These are phyloP conservation scores for Drosophila seclusa DNA, from an alignment of 2,888 invertebrate species.

Conservation along the genomic window DNA sequence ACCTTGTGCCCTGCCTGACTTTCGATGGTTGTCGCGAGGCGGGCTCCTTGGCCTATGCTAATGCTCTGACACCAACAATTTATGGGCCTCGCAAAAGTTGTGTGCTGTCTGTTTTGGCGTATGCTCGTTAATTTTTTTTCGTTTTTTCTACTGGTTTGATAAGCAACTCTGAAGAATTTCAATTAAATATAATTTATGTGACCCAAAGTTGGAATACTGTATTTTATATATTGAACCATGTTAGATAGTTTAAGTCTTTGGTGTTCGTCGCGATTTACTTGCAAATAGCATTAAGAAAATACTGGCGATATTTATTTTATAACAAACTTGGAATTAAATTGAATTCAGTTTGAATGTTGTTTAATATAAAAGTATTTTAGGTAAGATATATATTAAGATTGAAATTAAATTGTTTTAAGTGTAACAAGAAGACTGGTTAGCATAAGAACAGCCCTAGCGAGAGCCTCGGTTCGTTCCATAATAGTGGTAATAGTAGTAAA, in stretches of 20 bases:
- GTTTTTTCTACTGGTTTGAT: slow-evolving; percentile 2
- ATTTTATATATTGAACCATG: neutral
- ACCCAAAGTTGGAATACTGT: slow-evolving; percentile 26
- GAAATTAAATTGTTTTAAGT: neutral
- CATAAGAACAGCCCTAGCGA: neutral
- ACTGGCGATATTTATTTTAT: neutral
- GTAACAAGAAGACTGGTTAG: neutral
- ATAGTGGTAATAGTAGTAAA: neutral
- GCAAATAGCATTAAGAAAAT: neutral
- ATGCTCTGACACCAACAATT: slow-evolving; percentile 70
- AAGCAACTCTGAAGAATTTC: slow-evolving; percentile 74
- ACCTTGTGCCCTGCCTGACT: neutral
- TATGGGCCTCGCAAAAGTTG: slow-evolving; percentile 67
- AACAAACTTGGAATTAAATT: neutral
- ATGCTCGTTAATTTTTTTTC: slow-evolving; percentile 54
- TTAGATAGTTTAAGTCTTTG: neutral
- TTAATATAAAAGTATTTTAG: neutral
- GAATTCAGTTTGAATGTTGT: neutral
- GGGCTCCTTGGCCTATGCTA: slow-evolving; percentile 47
- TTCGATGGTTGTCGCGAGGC: slow-evolving; percentile 7
- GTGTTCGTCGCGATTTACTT: neutral
- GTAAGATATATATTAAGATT: neutral
- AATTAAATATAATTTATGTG: slow-evolving; percentile 83
- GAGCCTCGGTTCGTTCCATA: neutral
- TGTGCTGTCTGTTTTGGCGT: slow-evolving; percentile 62